Evolutionary conservation across 2,888 invertebrate species (phyloP), one percentile per base, ranked within the genome.

Genomic region (Agonum fuliginosum): DNA sequence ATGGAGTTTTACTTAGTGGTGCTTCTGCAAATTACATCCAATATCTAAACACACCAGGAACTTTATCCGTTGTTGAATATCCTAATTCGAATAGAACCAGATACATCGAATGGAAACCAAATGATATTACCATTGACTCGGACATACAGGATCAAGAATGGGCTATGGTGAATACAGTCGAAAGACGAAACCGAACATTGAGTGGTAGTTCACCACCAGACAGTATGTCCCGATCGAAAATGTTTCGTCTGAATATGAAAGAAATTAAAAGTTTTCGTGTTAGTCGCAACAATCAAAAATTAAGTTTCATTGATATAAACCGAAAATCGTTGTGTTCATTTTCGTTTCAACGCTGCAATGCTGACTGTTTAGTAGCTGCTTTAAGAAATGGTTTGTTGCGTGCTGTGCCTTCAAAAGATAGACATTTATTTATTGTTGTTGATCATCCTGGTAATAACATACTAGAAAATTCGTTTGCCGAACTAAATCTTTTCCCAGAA

Each of bases 341-440:
- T 84, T 93, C 95, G 84, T 97, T 97, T 87, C 95, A 95, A 85
- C 92, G 94, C 81, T 95, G 95, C 0, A 96, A 96, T 82, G 95
- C 95, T 0, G 94, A 95, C 82, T 91, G 92, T 74, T 93, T 97
- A 82, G 89, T 92, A 46, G 89, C 87, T 41, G 89, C 89, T 78
- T 87, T 91, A 78, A 92, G 91, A 86, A 67, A 51, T 48, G 90
- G 91, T 81, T 89, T 90, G 78, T 86, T 92, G 3, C 91, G 90
- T 84, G 91, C 92, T 1, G 88, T 89, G 1, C 93, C 94, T 80
- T 92, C 94, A 0, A 90, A 92, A 78, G 95, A 95, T 81, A 91
- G 91, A 78, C 91, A 92, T 82, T 86, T 93, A 48, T 94, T 91
- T 84, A 87, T 95, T 12, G 92, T 97, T 1, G 88, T 93, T 0